These are phyloP conservation scores for Antitype chi DNA, from an alignment of 2,888 invertebrate genomes.

Conservation along the genomic window DNA sequence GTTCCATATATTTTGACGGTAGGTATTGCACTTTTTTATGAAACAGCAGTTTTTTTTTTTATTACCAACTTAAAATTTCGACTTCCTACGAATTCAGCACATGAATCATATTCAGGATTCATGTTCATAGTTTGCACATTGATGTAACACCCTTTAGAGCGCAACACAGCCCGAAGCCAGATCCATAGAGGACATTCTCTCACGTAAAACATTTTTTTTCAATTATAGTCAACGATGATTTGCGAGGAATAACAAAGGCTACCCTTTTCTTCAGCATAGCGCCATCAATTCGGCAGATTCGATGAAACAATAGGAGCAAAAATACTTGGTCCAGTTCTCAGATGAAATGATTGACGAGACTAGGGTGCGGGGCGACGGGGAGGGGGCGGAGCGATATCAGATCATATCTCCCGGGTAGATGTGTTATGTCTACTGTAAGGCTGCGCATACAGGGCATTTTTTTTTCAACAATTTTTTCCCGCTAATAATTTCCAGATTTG, in stretches of 20 bases:
- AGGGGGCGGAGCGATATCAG: conserved; percentile 49
- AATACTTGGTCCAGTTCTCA: conserved; percentile 69
- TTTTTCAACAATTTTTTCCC: background rate
- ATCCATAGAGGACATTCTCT: background rate
- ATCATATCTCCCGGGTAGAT: conserved; percentile 63
- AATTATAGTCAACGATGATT: conserved; percentile 61
- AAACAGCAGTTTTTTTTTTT: too few relatives aligned
- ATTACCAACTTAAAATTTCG: too few relatives aligned
- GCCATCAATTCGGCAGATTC: conserved; percentile 76
- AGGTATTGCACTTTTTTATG: too few relatives aligned
- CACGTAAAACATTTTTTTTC: conserved; percentile 18
- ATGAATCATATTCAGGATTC: background rate
- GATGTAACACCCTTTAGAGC: background rate
- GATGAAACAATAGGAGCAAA: conserved; percentile 76
- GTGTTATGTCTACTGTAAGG: conserved; percentile 19
- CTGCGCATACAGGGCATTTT: background rate
- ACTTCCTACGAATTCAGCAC: too few relatives aligned
- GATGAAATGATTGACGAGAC: conserved; percentile 83
- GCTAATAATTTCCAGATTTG: too few relatives aligned
- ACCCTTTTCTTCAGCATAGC: conserved; percentile 74
- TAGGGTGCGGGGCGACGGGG: conserved; percentile 39
- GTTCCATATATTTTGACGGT: too few relatives aligned
- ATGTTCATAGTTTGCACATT: background rate
- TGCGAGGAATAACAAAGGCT: conserved; percentile 70
- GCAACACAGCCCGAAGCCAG: background rate